Conservation (phyloP, 2,113 vertebrate genomes). For the Tetrao urogallus region DNA sequence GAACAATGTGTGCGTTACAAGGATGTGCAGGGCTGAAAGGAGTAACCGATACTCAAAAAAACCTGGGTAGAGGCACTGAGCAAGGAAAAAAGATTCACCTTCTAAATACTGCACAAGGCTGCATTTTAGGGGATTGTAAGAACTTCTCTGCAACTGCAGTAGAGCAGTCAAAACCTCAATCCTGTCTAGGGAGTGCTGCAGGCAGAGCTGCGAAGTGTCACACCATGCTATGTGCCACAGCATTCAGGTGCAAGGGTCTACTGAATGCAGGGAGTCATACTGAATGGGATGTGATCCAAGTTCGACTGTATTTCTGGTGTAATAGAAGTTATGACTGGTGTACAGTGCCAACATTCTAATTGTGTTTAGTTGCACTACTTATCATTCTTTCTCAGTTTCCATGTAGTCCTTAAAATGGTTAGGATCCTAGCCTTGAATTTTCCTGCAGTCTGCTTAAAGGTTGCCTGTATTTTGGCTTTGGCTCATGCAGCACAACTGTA, state of each 20-base stretch:
- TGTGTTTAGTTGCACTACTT: background rate
- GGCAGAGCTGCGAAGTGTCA: background rate
- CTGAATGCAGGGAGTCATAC: background rate
- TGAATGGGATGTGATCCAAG: background rate
- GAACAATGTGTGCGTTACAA: background rate
- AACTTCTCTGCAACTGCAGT: background rate
- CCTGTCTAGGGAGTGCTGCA: background rate
- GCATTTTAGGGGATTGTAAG: background rate
- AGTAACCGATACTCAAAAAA: background rate
- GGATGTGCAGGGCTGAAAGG: background rate
- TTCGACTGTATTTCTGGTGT: background rate
- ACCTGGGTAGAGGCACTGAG: background rate
- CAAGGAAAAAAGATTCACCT: background rate
- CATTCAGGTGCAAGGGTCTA: background rate
- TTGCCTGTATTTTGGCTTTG: background rate
- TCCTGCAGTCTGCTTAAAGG: rapidly evolving
- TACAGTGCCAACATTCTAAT: background rate
- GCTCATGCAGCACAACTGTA: rapidly evolving
- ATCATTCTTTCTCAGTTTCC: background rate
- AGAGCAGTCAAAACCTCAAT: background rate
- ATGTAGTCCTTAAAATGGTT: background rate
- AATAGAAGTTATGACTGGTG: background rate
- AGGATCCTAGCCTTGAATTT: background rate
- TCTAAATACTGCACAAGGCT: background rate
- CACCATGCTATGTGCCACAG: background rate